Percentiles rank a stretch among this genome's conserved stretches.
These are phyloP conservation scores for Eristalinus sepulchralis DNA, from an alignment of 2,888 invertebrate species.

Conservation along the genomic window DNA sequence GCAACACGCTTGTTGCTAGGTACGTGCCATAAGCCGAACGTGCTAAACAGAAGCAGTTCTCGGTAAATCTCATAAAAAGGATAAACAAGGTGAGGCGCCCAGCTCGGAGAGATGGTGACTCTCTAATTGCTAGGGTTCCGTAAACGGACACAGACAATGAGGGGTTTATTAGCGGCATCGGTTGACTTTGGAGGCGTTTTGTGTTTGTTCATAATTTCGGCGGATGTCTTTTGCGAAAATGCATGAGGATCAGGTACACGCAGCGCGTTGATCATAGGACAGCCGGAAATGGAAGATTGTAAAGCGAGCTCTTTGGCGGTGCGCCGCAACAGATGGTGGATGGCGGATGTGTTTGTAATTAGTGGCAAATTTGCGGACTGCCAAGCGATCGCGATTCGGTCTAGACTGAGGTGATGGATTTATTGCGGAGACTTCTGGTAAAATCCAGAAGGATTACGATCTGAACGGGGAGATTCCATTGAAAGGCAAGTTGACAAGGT, in stretches of 20 bases:
- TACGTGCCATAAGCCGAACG: not conserved
- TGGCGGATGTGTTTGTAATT: not conserved
- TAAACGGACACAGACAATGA: not conserved
- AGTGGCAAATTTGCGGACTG: too few relatives aligned
- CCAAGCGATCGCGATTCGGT: too few relatives aligned
- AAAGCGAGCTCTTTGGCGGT: not conserved
- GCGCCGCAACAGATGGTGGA: not conserved
- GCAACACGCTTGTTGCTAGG: constrained; percentile 7
- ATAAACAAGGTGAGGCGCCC: constrained; percentile 24
- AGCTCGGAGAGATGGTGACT: not conserved
- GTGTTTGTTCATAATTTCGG: not conserved
- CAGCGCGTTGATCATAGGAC: not conserved
- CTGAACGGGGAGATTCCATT: too few relatives aligned
- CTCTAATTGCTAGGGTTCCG: constrained; percentile 2
- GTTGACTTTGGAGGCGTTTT: constrained; percentile 2
- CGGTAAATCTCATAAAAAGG: constrained; percentile 23
- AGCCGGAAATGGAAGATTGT: not conserved
- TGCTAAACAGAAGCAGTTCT: constrained; percentile 35
- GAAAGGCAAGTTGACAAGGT: too few relatives aligned
- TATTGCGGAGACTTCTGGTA: too few relatives aligned
- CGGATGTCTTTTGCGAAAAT: not conserved
- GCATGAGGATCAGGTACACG: not conserved
- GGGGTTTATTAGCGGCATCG: not conserved
- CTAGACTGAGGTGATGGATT: too few relatives aligned
- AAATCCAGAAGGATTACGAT: too few relatives aligned